Evolutionary conservation across 2,888 invertebrate genomes (phyloP), one percentile per base, ranked within the genome.

Genomic region (Agonopterix arenella): DNA sequence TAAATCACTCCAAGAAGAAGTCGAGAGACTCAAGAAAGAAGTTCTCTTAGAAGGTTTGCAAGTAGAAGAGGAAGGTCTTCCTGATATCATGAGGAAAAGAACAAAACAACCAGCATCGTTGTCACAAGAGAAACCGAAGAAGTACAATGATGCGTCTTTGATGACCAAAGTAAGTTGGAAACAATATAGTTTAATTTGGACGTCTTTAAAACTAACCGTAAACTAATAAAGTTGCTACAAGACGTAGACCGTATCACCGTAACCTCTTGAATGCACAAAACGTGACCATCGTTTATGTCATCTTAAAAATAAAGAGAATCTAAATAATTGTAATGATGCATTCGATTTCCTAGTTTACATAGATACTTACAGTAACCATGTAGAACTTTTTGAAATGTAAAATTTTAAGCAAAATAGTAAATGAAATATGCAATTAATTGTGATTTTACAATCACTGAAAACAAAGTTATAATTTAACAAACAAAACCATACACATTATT

Each of bases 21-120:
- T 95, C n/a, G 95, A 95, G 70, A 93, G 94, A 69, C 91, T 95
- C 64, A 94, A 95, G 66, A 94, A 95, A 66, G 95, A 96, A 76
- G 94, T 95, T 7, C 90, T 95, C 49, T 88, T 93, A 50, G 95
- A 96, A 78, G 96, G 95, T 1, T 84, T 96, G 11, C 95, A 96
- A 76, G 94, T 96, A 4, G 96, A 96, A 83, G 95, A 95, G 69
- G 96, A 96, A 74, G 95, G 95, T 3, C 85, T 95, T 5, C 93
- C 94, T 11, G 95, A 95, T 83, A 90, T 93, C 52, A 80, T 94
- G 53, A 90, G 93, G 54, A 93, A 93, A 68, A 93, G 93, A 74
- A 93, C 93, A 0, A 94, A 94, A 68, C 91, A 93, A 54, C 91
- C 92, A n/a, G 66, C 80, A 47, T 77, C 73, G 9, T 61, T 85